Base-by-base conservation (phyloP, 2,888 invertebrate species). In the Odontocolon sp. region DNA sequence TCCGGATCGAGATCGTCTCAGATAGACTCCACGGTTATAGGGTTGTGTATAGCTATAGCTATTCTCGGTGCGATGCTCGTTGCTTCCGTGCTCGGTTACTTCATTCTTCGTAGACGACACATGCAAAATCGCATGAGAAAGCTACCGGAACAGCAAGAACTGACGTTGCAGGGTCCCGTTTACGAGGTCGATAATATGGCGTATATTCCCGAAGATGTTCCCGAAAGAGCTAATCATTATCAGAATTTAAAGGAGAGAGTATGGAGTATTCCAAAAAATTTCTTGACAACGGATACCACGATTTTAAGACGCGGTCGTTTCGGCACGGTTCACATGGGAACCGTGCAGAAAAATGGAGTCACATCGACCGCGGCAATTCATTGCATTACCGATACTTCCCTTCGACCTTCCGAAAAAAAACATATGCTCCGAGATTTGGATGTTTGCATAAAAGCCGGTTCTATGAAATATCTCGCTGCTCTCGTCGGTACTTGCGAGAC, bases 401-500 rank as follows among this genome's bases (percentile, higher is more conserved):
- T 93, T 1, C 92, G 92, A 73, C 90, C 91, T 72, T 90, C 92
- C 0, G 93, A 93, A 36, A 93, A 92, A 71, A 91, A 91, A 61
- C 81, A 91, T 18, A 93, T 94, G 91, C 87, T 96, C 47, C 93
- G 94, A 77, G 96, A 96, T 83, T 89, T 97, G 52, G 95, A 96
- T 80, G 89, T 94, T 21, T 91, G 96, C 28, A 94, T 95, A 9
- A 93, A 93, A 84, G 91, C 95, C 8, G 94, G 94, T 78, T 93
- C 93, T 68, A 95, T 96, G 87, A 93, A 94, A 45, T 94, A 96
- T 89, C 91, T 96, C 0, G 91, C 96, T 4, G 92, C 94, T 69
- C 93, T 97, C 45, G 92, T 96, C 81, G 97, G 97, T 0, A 95
- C 96, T 33, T 95, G 95, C 86, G 96, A 96, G 87, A 95, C 94